Conservation (phyloP, 2,113 vertebrate species). For the Marmota flaviventris region DNA sequence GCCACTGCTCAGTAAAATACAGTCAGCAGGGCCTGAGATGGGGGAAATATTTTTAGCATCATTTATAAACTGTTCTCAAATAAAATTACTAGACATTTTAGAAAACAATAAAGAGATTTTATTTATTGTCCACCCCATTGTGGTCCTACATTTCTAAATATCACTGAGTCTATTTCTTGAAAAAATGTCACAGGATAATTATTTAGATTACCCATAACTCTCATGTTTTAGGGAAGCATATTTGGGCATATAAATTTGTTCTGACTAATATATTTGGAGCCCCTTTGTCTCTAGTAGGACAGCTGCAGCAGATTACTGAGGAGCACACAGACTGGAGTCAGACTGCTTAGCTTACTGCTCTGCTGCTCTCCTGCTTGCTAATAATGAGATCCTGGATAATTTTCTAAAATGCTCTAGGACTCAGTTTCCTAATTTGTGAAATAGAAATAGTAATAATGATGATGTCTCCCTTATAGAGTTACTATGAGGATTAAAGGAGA, state of each 20-base stretch:
- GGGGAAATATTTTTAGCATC: conserved; percentile 63
- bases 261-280: not conserved
- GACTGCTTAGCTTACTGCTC: not conserved
- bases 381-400: not conserved
- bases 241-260: not conserved
- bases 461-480: not conserved
- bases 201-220: not conserved
- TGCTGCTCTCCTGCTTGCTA: not conserved
- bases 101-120: conserved; percentile 58
- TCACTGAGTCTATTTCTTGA: not conserved
- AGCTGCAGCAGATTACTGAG: not conserved
- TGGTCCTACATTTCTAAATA: conserved; percentile 41
- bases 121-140: conserved; percentile 43
- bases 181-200: not conserved
- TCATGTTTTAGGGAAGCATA: conserved; percentile 41
- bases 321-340: not conserved
- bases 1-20: conserved; percentile 60
- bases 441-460: not conserved
- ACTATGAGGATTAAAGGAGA: not conserved
- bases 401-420: not conserved
- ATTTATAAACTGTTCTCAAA: conserved; percentile 17
- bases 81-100: conserved; percentile 61
- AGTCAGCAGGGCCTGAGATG: not conserved
- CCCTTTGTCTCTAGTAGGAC: not conserved
- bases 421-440: not conserved